Evolutionary conservation across 2,113 vertebrate genomes (phyloP).

Genomic region (Danionella cerebrum): DNA sequence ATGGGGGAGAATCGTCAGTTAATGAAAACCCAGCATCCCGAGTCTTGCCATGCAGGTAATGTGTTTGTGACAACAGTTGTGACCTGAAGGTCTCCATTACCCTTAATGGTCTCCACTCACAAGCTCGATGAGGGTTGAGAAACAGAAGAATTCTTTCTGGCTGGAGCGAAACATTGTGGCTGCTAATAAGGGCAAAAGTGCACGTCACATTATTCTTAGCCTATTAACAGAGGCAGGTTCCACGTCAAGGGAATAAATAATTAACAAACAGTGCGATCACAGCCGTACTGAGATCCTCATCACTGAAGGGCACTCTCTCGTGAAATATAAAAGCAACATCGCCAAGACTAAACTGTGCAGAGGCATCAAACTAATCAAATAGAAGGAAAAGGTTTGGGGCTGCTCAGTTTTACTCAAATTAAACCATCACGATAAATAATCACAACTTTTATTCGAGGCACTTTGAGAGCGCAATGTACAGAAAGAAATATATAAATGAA

Average conservation of each 20-base stretch:
- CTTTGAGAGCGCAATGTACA: too few species aligned
- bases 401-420: too few species aligned
- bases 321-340: too few species aligned
- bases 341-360: too few species aligned
- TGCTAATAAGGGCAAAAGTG: background rate
- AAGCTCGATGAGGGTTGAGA: background rate
- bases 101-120: slow-evolving; percentile 2
- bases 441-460: too few species aligned
- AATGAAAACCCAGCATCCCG: too few species aligned
- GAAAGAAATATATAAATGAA: too few species aligned
- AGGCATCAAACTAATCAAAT: too few species aligned
- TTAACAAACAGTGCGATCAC: background rate
- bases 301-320: too few species aligned
- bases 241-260: slow-evolving; percentile 36
- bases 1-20: too few species aligned
- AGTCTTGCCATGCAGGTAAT: background rate
- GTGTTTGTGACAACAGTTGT: background rate
- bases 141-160: background rate
- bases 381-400: too few species aligned
- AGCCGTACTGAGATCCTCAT: background rate
- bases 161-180: background rate
- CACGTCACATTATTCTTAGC: background rate
- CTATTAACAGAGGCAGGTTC: slow-evolving; percentile 35
- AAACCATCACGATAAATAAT: too few species aligned
- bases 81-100: slow-evolving; percentile 5